phyloP scores from a whole-genome alignment of 2,113 vertebrate genomes.

The Stegostoma tigrinum region DNA sequence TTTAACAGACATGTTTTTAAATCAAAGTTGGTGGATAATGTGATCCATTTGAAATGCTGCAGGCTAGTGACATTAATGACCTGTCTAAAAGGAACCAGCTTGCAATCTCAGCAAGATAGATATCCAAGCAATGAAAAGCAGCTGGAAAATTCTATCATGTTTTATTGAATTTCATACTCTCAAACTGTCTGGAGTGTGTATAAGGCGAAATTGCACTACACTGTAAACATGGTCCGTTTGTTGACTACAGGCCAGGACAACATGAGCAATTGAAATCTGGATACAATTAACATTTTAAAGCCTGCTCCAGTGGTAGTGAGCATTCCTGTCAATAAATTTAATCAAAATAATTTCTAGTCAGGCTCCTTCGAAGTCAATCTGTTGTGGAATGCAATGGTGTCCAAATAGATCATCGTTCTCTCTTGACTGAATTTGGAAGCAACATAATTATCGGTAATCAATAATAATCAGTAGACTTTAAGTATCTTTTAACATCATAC shows the following conservation, averaged over 20 bases:
- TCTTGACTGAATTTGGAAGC: not conserved
- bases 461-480: not conserved
- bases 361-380: not conserved
- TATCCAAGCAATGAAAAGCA: conserved; percentile 33
- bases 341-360: not conserved
- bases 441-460: not conserved
- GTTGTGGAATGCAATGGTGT: not conserved
- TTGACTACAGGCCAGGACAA: not conserved
- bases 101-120: conserved; percentile 10
- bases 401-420: not conserved
- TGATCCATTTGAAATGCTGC: conserved; percentile 20
- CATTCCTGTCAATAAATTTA: conserved; percentile 11
- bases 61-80: conserved; percentile 25
- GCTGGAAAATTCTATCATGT: conserved; percentile 28
- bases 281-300: conserved; percentile 20
- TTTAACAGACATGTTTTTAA: not conserved
- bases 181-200: conserved; percentile 11
- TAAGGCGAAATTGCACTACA: not conserved
- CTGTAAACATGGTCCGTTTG: not conserved
- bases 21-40: not conserved
- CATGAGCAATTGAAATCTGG: conserved; percentile 16
- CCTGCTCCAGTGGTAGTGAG: not conserved
- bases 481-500: not conserved
- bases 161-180: conserved; percentile 29
- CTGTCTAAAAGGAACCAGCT: conserved; percentile 33